Evolutionary conservation across 2,113 vertebrate species (phyloP), one percentile per base, ranked within the genome.

Genomic region (Apodemus sylvaticus): DNA sequence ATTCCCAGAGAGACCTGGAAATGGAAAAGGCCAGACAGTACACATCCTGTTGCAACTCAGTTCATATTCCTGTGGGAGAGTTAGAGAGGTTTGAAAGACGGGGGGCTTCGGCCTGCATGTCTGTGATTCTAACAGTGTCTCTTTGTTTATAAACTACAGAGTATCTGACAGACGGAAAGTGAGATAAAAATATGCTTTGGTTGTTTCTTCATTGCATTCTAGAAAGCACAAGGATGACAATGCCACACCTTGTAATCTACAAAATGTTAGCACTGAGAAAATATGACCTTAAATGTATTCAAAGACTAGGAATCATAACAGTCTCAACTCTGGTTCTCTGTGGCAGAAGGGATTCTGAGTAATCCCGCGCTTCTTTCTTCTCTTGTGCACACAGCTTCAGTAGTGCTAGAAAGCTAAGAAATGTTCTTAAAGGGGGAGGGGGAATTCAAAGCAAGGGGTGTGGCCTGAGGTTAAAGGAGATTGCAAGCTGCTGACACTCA

Each of bases 381-480:
- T 86, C 36, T 1, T 51, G 64, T 89, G 90, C 68, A 82, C 51
- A 55, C 29, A n/a, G 74, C 78, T 94, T 89, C 92, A 86, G 26
- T 5, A 62, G 73, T 73, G 77, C 85, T 58, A 68, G 92, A 71
- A 92, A 93, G 16, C 34, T 51, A 92, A 94, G 73, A 68, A 55
- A 64, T 26, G 53, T 64, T 81, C 93, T 73, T 60, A 20, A 71
- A 92, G 71, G 22, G 88, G 81, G n/a, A 51, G 2, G 16, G 53
- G 42, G 39, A 53, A 19, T 71, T 85, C 55, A 42, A 45, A 90
- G 24, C 62, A 64, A 97, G 20, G 51, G 22, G 48, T 73, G n/a
- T 70, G 85, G 83, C 78, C 78, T 92, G 91, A 97, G 97, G 87
- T 96, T n/a, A 93, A 95, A 81, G 2, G 31, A 89, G 71, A 74